Evolutionary conservation across 2,888 invertebrate species (phyloP), one percentile per base, ranked within the genome.

Genomic region (Monopis laevigella): DNA sequence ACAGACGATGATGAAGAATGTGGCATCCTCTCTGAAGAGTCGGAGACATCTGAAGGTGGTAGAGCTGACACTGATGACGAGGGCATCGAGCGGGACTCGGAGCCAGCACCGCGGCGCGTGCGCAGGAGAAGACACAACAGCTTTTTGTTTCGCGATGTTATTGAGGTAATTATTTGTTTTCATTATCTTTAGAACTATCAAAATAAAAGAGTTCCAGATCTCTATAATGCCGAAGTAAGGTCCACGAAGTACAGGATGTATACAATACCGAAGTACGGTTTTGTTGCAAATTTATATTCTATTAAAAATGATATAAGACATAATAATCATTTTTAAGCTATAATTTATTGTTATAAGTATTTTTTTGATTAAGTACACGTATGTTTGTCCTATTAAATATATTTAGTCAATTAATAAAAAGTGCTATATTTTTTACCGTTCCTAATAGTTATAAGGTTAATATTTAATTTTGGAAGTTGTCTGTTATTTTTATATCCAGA

Each of bases 71-170:
- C 72, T 41, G 80, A 94, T 57, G 93, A 94, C 66, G 94, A 94
- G 73, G 94, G 93, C 46, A 94, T 94, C 59, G 95, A 94, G 74
- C 83, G 92, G 52, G 94, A 94, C 74, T 90, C 92, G 2, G 78
- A 78, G 50, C 78, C 77, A 1, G 66, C 77, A 47, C 77, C 77
- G 24, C 56, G 68, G 41, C 58, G 78, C 65, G 82, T 56, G 62
- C 77, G 65, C 53, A 64, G 59, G 45, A 59, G 66, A 35, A 58
- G 70, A 27, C 46, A 41, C 16, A 49, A 48, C 47, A 55, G 75
- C 47, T 71, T 73, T 49, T 77, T 75, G 51, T 75, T 88, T 39
- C 73, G 80, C 46, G 84, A 84, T 51, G 84, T 88, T 40, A 59
- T 86, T 39, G 82, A 85, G 77, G 88, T 87, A 56, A 68, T 12